These are phyloP conservation scores for Podilymbus podiceps DNA, from an alignment of 2,113 vertebrate genomes.

Conservation along the genomic window DNA sequence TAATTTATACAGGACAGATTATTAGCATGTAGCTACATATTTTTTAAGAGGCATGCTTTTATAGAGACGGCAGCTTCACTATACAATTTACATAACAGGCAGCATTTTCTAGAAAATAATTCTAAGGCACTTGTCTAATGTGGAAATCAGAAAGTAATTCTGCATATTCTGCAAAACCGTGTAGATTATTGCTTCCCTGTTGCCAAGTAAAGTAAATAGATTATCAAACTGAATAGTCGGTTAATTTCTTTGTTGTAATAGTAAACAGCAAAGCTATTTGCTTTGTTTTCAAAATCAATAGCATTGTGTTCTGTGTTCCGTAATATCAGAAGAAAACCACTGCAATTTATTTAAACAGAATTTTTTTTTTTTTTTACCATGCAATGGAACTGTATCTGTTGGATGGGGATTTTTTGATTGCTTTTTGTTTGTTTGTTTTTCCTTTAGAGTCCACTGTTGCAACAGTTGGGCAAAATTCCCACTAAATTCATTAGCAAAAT, in stretches of 20 bases:
- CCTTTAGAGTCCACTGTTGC: background rate
- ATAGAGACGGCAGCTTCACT: background rate
- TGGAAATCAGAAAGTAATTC: background rate
- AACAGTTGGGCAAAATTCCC: accelerated
- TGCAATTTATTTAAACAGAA: background rate
- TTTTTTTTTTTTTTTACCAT: background rate
- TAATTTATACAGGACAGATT: background rate
- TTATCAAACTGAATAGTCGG: background rate
- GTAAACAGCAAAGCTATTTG: background rate
- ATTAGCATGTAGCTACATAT: background rate
- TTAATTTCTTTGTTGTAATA: background rate
- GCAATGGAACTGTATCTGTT: background rate
- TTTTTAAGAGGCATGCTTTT: background rate
- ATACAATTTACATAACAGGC: background rate
- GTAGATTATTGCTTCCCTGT: background rate
- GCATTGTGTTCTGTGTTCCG: background rate
- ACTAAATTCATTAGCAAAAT: background rate
- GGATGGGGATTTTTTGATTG: background rate
- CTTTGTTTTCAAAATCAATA: background rate
- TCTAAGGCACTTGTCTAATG: background rate
- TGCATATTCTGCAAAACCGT: background rate
- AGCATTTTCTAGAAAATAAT: background rate
- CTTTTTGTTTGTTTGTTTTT: accelerated
- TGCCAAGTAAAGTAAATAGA: background rate
- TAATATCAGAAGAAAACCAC: background rate